Evolutionary conservation across 2,888 invertebrate genomes (phyloP).

Genomic region (Nudaria mundana): DNA sequence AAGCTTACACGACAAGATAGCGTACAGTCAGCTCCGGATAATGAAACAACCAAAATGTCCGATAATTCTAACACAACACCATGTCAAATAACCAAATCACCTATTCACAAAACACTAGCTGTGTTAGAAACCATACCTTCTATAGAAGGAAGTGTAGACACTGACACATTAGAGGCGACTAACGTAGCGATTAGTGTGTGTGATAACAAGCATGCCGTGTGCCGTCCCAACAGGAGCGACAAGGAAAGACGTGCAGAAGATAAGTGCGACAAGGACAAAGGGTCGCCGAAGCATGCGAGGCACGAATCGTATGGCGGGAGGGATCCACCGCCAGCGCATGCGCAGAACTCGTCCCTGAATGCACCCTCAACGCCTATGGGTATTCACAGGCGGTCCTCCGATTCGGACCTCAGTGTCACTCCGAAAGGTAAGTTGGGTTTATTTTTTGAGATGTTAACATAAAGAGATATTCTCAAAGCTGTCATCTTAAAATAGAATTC

Average conservation of each 20-base stretch:
- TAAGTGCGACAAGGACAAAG: constrained; percentile 55
- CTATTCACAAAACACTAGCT: constrained; percentile 63
- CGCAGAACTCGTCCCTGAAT: constrained; percentile 61
- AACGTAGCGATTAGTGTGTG: constrained; percentile 79
- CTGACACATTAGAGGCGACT: constrained; percentile 64
- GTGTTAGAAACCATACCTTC: constrained; percentile 73
- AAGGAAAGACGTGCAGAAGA: constrained; percentile 45
- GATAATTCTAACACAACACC: constrained; percentile 47
- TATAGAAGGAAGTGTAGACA: constrained; percentile 58
- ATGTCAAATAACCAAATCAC: constrained; percentile 47
- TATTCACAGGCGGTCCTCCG: constrained; percentile 92
- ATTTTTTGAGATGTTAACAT: not conserved
- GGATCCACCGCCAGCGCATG: constrained; percentile 52
- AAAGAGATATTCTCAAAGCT: no score
- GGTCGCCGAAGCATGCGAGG: constrained; percentile 74
- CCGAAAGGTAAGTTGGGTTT: constrained; percentile 87
- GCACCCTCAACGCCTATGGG: constrained; percentile 74
- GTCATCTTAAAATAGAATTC: no score
- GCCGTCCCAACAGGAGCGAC: constrained; percentile 70
- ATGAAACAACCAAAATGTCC: constrained; percentile 60
- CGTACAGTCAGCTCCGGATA: constrained; percentile 53
- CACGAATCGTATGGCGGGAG: constrained; percentile 79
- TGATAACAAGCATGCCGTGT: constrained; percentile 80
- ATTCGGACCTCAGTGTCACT: constrained; percentile 95
- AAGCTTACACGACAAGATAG: constrained; percentile 62